Percentiles rank a stretch among this genome's conserved stretches.
These are phyloP conservation scores for Gasterosteus aculeatus DNA, from an alignment of 2,113 vertebrate species.

Conservation along the genomic window DNA sequence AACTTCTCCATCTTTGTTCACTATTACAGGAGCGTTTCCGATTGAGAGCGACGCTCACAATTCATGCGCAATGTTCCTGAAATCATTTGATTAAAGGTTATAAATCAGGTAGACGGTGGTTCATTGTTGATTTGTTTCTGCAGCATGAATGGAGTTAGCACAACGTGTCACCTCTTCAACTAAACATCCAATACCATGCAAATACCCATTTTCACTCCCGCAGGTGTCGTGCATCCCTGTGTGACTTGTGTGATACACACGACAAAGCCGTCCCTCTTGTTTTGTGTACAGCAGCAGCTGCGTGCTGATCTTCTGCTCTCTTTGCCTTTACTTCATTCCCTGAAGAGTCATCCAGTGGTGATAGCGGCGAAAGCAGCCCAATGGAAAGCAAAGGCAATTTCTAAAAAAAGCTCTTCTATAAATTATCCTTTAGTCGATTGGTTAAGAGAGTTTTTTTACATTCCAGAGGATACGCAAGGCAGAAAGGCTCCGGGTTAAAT, in stretches of 20 bases:
- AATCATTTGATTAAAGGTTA: neutral
- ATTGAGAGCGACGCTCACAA: neutral
- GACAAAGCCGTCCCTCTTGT: conserved; percentile 24
- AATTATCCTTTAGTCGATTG: conserved; percentile 19
- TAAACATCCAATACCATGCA: neutral
- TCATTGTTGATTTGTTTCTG: neutral
- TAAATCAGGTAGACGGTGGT: conserved; percentile 2
- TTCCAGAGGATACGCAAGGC: neutral
- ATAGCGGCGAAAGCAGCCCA: conserved; percentile 35
- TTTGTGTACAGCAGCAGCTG: conserved; percentile 21
- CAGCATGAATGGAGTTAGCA: neutral
- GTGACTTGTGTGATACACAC: conserved; percentile 1
- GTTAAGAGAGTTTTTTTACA: neutral
- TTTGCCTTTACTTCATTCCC: conserved; percentile 55
- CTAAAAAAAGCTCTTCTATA: conserved; percentile 8
- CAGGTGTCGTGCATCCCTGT: conserved; percentile 14
- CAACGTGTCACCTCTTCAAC: neutral
- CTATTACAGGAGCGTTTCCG: neutral
- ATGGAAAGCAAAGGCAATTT: conserved; percentile 26
- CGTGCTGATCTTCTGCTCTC: conserved; percentile 21
- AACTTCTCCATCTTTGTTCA: conserved; percentile 3
- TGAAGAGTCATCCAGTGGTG: conserved; percentile 39
- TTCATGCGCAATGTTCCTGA: conserved; percentile 8
- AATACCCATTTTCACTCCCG: neutral
- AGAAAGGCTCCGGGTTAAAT: neutral